Conservation (phyloP, 2,113 vertebrate species). For the Scalopus aquaticus region DNA sequence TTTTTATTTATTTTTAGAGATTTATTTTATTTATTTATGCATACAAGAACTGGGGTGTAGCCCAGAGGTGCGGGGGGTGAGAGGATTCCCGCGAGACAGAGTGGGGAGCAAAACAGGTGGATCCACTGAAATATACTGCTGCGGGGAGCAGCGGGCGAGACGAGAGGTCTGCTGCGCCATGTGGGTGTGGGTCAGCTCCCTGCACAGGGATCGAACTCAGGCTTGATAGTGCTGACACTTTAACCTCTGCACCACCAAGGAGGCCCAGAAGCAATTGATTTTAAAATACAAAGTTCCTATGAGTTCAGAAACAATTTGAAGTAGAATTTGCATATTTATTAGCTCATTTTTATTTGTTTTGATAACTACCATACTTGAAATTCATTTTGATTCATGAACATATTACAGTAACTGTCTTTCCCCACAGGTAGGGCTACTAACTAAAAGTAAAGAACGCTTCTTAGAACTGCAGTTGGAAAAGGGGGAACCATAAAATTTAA, state of each 20-base stretch:
- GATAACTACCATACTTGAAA: not conserved
- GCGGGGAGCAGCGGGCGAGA: no score
- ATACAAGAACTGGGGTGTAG: no score
- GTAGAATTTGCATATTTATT: conserved; percentile 38
- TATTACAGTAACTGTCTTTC: conserved; percentile 22
- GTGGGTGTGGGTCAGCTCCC: no score
- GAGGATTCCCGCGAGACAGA: no score
- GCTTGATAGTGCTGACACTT: no score
- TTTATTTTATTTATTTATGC: no score
- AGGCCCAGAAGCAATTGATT: not conserved
- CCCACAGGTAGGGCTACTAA: not conserved
- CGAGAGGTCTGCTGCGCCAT: no score
- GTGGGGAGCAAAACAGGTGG: no score
- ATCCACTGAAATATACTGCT: no score
- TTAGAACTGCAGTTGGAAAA: conserved; percentile 37
- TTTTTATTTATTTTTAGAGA: not conserved
- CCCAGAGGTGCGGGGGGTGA: no score
- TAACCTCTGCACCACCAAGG: no score
- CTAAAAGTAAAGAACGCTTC: conserved; percentile 30
- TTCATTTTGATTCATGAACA: conserved; percentile 46
- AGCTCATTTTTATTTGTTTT: conserved; percentile 40
- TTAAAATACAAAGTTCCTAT: conserved; percentile 34
- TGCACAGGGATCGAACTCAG: no score
- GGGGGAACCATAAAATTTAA: not conserved
- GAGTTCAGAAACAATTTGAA: conserved; percentile 36